A percentile compares a stretch with the other conserved stretches of the same genome.
Evolutionary conservation across 2,113 vertebrate species (phyloP).

Genomic region (Malaclemys terrapin): DNA sequence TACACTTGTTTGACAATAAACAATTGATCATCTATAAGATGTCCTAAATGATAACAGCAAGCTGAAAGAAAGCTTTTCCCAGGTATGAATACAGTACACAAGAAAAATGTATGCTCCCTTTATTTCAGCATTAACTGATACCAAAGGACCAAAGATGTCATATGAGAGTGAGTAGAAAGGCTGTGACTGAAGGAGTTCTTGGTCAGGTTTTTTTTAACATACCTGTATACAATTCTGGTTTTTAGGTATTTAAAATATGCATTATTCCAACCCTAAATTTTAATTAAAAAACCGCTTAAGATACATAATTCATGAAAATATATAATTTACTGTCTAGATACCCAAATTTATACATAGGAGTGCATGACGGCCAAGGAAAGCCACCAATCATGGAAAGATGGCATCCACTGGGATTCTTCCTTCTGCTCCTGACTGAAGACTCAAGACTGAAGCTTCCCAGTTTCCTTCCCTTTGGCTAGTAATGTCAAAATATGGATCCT

Average conservation of each 20-base stretch:
- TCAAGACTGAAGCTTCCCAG: rapidly evolving
- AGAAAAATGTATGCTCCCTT: neutral
- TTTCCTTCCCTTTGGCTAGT: neutral
- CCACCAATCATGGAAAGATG: rapidly evolving
- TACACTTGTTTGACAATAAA: neutral
- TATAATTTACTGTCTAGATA: neutral
- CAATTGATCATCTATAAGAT: neutral
- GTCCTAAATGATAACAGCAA: neutral
- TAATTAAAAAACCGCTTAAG: neutral
- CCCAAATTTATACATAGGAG: neutral
- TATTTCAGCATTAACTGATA: neutral
- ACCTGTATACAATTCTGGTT: neutral
- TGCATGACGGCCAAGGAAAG: neutral
- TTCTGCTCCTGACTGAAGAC: rapidly evolving
- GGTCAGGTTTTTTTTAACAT: neutral
- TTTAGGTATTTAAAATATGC: neutral
- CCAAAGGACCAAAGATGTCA: neutral
- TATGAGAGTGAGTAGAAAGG: neutral
- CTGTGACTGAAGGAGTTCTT: neutral
- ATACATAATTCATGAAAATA: neutral
- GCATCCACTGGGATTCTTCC: neutral
- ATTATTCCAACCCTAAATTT: neutral
- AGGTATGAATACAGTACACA: neutral
- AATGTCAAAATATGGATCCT: neutral
- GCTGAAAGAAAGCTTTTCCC: neutral